A percentile compares a stretch with the other conserved stretches of the same genome.
Evolutionary conservation across 2,888 invertebrate genomes (phyloP).

Genomic region (Smittia aterrima): DNA sequence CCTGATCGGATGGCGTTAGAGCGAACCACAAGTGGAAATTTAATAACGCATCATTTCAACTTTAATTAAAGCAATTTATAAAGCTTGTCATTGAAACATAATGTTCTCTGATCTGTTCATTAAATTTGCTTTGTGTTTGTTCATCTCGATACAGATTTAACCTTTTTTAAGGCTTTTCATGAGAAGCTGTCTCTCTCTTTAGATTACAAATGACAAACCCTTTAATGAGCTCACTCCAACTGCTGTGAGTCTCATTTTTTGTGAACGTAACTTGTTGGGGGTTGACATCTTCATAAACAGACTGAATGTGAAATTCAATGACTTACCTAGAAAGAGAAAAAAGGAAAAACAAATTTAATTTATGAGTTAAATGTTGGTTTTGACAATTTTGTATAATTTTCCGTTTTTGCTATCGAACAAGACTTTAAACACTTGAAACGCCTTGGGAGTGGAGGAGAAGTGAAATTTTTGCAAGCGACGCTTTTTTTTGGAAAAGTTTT

Average conservation of each 20-base stretch:
- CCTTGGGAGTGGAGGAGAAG: neutral
- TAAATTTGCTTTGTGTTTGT: neutral
- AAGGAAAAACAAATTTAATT: slow-evolving; percentile 5
- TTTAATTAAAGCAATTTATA: slow-evolving; percentile 27
- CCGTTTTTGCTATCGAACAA: slow-evolving; percentile 1
- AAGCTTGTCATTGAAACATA: slow-evolving; percentile 1
- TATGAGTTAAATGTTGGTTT: slow-evolving; percentile 35
- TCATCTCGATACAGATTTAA: neutral
- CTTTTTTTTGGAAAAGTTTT: neutral
- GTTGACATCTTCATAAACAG: slow-evolving; percentile 18
- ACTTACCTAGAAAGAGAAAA: slow-evolving; percentile 36
- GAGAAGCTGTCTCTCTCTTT: neutral
- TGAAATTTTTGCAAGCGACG: neutral
- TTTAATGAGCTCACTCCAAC: no score
- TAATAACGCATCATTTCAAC: slow-evolving; percentile 27
- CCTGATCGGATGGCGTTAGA: neutral
- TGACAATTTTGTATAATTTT: slow-evolving; percentile 35
- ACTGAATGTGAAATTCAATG: slow-evolving; percentile 29
- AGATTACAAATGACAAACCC: no score
- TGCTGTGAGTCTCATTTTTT: no score
- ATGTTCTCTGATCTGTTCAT: slow-evolving; percentile 7
- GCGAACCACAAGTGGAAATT: slow-evolving; percentile 24
- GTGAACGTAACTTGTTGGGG: neutral
- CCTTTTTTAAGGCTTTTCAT: no score
- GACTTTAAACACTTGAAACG: neutral